phyloP scores from a whole-genome alignment of 2,797 vertebrate genomes.

The Mus minutoides region DNA sequence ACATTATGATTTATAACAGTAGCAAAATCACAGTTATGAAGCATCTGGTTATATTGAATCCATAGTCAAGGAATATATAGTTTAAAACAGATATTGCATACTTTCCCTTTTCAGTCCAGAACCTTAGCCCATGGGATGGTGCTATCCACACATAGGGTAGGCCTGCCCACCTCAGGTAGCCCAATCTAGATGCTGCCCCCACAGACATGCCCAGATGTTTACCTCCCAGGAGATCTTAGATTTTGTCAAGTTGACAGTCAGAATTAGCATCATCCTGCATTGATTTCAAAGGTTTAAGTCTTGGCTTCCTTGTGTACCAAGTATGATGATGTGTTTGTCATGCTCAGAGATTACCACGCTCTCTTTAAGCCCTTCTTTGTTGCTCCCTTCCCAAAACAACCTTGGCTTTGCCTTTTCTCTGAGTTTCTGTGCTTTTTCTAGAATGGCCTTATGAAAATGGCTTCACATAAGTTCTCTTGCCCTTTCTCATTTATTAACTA shows the following conservation, averaged over 20 bases:
- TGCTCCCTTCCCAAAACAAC: not conserved
- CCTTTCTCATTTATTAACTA: slow-evolving; percentile 4
- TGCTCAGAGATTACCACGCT: not conserved
- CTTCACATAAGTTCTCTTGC: slow-evolving; percentile 16
- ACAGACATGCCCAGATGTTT: not conserved
- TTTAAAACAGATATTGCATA: not conserved
- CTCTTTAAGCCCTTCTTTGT: not conserved
- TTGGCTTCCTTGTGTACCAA: not conserved
- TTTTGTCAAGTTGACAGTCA: not conserved
- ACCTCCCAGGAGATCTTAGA: not conserved
- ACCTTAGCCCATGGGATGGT: not conserved
- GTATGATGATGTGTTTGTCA: not conserved
- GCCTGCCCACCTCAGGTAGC: not conserved
- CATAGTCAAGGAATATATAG: not conserved
- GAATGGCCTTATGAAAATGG: not conserved
- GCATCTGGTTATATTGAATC: not conserved
- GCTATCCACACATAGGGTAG: not conserved
- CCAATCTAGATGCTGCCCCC: not conserved
- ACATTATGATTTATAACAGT: not conserved
- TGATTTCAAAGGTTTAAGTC: not conserved
- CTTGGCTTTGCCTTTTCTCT: not conserved
- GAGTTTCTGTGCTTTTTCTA: not conserved
- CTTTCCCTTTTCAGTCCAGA: not conserved
- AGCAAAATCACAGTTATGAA: not conserved
- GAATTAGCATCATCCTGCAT: not conserved